These are phyloP conservation scores for Oscheius myriophilus DNA, from an alignment of 2,888 invertebrate genomes.

Conservation along the genomic window DNA sequence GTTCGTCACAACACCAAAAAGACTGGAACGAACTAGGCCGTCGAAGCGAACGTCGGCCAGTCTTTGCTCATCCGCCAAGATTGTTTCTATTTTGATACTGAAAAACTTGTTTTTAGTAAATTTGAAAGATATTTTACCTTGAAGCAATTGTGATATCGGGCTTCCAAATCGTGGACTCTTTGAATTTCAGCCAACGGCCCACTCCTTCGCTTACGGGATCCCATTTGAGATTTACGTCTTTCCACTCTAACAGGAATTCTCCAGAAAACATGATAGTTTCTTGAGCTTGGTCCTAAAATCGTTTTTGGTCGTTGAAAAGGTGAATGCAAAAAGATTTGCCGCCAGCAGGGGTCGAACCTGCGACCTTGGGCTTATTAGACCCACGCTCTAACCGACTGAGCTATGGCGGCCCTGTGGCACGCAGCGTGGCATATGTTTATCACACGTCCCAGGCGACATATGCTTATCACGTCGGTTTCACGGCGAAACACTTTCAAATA, in stretches of 20 bases:
- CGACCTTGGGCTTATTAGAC: conserved; percentile 70
- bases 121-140: conserved; percentile 26
- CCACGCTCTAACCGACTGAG: conserved; percentile 71
- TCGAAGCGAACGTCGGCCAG: conserved; percentile 47
- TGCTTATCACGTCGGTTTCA: too few relatives aligned
- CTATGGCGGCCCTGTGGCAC: neutral
- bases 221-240: conserved; percentile 49
- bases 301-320: neutral
- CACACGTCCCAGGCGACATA: neutral
- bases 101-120: conserved; percentile 6
- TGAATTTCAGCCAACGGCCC: conserved; percentile 51
- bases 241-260: conserved; percentile 52
- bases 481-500: too few relatives aligned
- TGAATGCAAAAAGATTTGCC: conserved; percentile 63
- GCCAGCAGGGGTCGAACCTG: conserved; percentile 70
- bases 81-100: conserved; percentile 42
- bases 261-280: conserved; percentile 52
- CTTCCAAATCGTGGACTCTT: conserved; percentile 46
- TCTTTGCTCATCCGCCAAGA: conserved; percentile 38
- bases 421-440: neutral
- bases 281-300: conserved; percentile 43
- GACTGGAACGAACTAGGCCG: conserved; percentile 40
- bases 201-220: conserved; percentile 34
- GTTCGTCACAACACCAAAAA: conserved; percentile 51
- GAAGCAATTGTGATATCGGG: conserved; percentile 52